phyloP scores from a whole-genome alignment of 2,797 vertebrate species.

The Halcyon badia region DNA sequence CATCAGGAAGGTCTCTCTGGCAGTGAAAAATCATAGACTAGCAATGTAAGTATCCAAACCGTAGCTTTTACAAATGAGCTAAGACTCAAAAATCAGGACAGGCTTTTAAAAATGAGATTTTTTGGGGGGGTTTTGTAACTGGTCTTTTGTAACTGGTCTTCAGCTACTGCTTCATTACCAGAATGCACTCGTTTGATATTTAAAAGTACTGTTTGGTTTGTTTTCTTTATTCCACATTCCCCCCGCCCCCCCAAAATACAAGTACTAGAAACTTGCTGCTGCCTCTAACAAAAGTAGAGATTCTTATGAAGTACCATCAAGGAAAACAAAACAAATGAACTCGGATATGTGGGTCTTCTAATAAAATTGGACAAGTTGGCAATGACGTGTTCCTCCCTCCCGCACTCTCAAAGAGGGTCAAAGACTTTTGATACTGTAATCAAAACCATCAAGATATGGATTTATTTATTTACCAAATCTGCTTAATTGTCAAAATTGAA shows the following conservation, averaged over 20 bases:
- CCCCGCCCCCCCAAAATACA: background rate
- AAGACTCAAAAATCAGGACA: background rate
- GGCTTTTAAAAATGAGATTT: background rate
- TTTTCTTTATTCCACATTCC: background rate
- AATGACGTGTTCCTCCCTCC: background rate
- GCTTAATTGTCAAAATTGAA: background rate
- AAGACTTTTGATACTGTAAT: background rate
- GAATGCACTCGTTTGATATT: background rate
- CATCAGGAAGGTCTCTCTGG: background rate
- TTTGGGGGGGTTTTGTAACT: fast-evolving
- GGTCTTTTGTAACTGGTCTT: background rate
- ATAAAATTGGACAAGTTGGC: background rate
- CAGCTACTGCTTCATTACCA: background rate
- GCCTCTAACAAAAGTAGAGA: background rate
- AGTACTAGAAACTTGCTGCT: background rate
- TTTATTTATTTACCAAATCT: background rate
- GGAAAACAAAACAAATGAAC: background rate
- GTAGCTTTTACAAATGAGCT: background rate
- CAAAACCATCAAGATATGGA: background rate
- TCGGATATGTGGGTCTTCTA: background rate
- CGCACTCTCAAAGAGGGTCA: background rate
- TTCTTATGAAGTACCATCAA: background rate
- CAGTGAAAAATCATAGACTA: background rate
- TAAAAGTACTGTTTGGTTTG: background rate
- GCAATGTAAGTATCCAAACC: background rate